Evolutionary conservation across 2,888 invertebrate genomes (phyloP).

Genomic region (Eristalinus aeneus): DNA sequence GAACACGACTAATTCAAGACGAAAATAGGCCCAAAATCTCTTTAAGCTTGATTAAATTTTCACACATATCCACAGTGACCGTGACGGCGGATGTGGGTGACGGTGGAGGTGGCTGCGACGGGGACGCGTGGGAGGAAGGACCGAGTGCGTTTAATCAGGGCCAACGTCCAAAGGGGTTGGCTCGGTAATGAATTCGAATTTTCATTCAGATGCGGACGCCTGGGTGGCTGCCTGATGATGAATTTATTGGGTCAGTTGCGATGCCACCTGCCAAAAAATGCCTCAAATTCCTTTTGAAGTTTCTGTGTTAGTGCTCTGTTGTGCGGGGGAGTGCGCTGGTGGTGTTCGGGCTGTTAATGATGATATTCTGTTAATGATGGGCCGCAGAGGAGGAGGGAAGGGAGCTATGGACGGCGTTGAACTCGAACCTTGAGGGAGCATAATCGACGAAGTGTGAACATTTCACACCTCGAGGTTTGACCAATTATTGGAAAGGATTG

Average conservation of each 20-base stretch:
- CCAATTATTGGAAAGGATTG: slow-evolving; percentile 64
- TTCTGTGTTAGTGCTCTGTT: slow-evolving; percentile 49
- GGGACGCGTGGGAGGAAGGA: slow-evolving; percentile 4
- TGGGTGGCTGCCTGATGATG: slow-evolving; percentile 48
- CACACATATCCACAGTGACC: slow-evolving; percentile 64
- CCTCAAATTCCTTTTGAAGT: slow-evolving; percentile 70
- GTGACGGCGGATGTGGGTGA: neutral
- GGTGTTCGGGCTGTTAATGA: slow-evolving; percentile 51
- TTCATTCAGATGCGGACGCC: slow-evolving; percentile 47
- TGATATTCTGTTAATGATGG: slow-evolving; percentile 68
- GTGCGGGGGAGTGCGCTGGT: neutral
- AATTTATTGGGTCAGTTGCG: slow-evolving; percentile 71
- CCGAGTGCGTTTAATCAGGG: slow-evolving; percentile 60
- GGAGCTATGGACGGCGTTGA: neutral
- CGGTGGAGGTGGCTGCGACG: neutral
- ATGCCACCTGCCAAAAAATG: slow-evolving; percentile 70
- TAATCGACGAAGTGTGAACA: slow-evolving; percentile 66
- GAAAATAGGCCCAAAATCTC: slow-evolving; percentile 62
- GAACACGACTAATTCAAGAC: slow-evolving; percentile 32
- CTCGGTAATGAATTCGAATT: slow-evolving; percentile 62
- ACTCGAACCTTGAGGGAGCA: slow-evolving; percentile 5
- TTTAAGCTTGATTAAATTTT: slow-evolving; percentile 70
- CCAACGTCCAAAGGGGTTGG: slow-evolving; percentile 27
- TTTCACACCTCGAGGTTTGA: slow-evolving; percentile 67
- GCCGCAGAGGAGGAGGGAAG: slow-evolving; percentile 13